These are phyloP conservation scores for Triplophysa yarkandensis DNA, from an alignment of 2,797 vertebrate species.

Conservation along the genomic window DNA sequence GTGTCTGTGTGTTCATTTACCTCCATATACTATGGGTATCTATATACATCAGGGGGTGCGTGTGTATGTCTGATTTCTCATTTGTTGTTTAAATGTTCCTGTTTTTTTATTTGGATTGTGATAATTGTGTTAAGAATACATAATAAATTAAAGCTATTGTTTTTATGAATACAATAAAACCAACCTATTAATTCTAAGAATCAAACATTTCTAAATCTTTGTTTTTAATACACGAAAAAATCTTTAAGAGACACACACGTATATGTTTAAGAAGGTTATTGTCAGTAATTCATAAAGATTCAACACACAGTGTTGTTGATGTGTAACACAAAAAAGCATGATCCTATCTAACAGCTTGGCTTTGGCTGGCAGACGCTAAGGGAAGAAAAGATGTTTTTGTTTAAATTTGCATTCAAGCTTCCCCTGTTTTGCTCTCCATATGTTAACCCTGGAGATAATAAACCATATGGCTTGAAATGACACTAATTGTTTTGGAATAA, in stretches of 20 bases:
- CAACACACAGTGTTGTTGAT: constrained; percentile 20
- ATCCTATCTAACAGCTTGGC: constrained; percentile 40
- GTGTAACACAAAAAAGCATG: constrained; percentile 35
- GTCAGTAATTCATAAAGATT: constrained; percentile 9
- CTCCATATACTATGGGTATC: too few relatives aligned
- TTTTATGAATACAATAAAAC: neutral
- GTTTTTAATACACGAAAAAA: neutral
- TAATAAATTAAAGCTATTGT: neutral
- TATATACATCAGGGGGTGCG: too few relatives aligned
- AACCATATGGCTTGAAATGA: constrained; percentile 57
- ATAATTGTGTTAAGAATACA: neutral
- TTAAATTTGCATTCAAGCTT: constrained; percentile 36
- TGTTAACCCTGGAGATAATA: constrained; percentile 51
- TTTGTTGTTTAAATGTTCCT: neutral
- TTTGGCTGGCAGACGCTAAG: constrained; percentile 38
- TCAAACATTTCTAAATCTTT: neutral
- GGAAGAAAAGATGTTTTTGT: constrained; percentile 38
- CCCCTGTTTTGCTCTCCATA: constrained; percentile 39
- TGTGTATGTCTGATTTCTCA: neutral
- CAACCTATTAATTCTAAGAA: neutral
- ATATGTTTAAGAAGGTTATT: neutral
- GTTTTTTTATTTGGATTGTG: neutral
- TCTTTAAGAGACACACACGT: neutral
- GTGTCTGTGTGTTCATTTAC: too few relatives aligned
- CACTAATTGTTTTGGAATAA: constrained; percentile 49